Conservation (phyloP, 2,888 invertebrate genomes). For the Megaustenia siamemsis region DNA sequence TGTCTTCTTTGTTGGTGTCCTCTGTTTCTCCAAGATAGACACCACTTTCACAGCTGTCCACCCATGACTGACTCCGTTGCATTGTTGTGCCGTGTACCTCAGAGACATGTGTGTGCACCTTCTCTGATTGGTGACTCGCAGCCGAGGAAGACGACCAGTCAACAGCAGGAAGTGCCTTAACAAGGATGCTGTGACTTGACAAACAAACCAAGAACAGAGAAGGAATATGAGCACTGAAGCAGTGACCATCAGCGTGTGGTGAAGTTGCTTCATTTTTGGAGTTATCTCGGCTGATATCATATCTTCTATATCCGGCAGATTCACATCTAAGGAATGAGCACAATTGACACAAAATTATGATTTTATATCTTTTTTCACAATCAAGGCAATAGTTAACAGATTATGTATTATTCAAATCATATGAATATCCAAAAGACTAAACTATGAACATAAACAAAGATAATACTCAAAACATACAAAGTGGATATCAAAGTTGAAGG, state of each 20-base stretch:
- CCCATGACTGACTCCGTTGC: constrained; percentile 70
- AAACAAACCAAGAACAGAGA: constrained; percentile 59
- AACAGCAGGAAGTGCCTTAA: constrained; percentile 68
- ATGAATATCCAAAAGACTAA: too few species aligned
- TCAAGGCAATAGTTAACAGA: too few species aligned
- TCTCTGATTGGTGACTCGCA: constrained; percentile 60
- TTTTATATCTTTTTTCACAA: too few species aligned
- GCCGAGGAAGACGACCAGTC: constrained; percentile 63
- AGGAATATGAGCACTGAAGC: constrained; percentile 37
- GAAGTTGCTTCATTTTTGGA: constrained; percentile 62
- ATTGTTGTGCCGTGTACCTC: constrained; percentile 59
- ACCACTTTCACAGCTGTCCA: constrained; percentile 75
- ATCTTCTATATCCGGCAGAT: constrained; percentile 36
- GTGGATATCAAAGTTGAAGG: too few species aligned
- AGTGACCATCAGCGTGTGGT: constrained; percentile 19
- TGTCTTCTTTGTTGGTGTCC: constrained; percentile 38
- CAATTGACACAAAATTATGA: too few species aligned
- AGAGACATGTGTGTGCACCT: constrained; percentile 36
- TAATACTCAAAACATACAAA: too few species aligned
- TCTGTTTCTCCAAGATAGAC: constrained; percentile 67
- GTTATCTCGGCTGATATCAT: constrained; percentile 53
- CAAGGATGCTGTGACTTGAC: constrained; percentile 67
- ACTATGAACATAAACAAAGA: too few species aligned
- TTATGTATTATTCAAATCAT: too few species aligned
- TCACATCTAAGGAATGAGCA: constrained; percentile 55